A percentile compares a stretch with the other conserved stretches of the same genome.
Conservation (phyloP, 2,113 vertebrate genomes). For the Notarius lentiginosus region DNA sequence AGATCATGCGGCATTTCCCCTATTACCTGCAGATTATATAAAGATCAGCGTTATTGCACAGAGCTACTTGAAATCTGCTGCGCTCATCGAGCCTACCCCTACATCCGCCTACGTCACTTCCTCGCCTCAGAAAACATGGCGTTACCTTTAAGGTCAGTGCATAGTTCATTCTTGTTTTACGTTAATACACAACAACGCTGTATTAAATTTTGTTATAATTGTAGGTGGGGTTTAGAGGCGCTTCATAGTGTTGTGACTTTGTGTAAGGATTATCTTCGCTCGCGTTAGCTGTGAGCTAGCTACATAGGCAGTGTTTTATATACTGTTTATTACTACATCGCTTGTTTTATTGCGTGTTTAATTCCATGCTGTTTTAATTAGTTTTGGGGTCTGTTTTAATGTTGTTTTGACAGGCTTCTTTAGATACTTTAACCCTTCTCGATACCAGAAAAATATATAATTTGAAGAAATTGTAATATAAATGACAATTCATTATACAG, state of each 20-base stretch:
- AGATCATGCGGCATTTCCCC: not conserved
- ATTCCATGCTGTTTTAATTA: not conserved
- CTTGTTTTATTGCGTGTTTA: not conserved
- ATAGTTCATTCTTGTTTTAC: not conserved
- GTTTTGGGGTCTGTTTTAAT: not conserved
- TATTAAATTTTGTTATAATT: not conserved
- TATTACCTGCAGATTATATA: not conserved
- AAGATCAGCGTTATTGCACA: not conserved
- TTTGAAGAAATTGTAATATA: not conserved
- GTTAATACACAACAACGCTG: not conserved
- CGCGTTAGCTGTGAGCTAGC: not conserved
- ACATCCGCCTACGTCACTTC: slow-evolving; percentile 65
- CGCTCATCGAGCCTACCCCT: not conserved
- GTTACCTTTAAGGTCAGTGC: slow-evolving; percentile 69
- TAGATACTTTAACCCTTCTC: not conserved
- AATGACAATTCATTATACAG: too few relatives aligned
- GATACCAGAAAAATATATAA: not conserved
- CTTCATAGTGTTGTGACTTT: not conserved
- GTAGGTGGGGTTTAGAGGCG: too few relatives aligned
- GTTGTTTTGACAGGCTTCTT: not conserved
- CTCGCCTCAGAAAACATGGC: slow-evolving; percentile 66
- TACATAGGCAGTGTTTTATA: not conserved
- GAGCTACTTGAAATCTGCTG: not conserved
- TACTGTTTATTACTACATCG: not conserved
- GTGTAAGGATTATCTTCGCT: not conserved